These are phyloP conservation scores for Dynastes hyllus DNA, from an alignment of 2,888 invertebrate genomes.

Conservation along the genomic window DNA sequence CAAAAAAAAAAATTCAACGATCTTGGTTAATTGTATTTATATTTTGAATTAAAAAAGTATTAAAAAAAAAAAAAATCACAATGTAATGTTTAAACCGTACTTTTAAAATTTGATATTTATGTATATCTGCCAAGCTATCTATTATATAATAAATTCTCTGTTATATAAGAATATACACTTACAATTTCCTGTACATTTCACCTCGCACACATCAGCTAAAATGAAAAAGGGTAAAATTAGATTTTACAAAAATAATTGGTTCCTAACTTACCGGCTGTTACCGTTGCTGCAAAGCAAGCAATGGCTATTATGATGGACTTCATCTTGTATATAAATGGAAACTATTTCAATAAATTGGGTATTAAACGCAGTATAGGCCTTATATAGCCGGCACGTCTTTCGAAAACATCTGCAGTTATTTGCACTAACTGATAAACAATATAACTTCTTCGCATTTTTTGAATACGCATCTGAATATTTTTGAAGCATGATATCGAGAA, in stretches of 20 bases:
- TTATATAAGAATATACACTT: background rate
- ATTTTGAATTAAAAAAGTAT: too few relatives aligned
- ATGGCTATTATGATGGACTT: slow-evolving; percentile 49
- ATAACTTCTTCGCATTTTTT: slow-evolving; percentile 9
- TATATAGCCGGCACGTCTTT: slow-evolving; percentile 33
- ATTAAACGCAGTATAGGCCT: background rate
- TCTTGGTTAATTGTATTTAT: too few relatives aligned
- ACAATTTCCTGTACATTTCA: slow-evolving; percentile 12
- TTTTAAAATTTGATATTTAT: too few relatives aligned
- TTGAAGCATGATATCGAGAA: background rate
- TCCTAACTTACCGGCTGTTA: slow-evolving; percentile 47
- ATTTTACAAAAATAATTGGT: background rate
- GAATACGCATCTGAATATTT: slow-evolving; percentile 3
- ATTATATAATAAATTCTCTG: too few relatives aligned
- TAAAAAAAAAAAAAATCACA: background rate
- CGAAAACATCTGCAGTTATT: slow-evolving; percentile 15
- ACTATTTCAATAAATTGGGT: too few relatives aligned
- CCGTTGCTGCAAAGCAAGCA: slow-evolving; percentile 35
- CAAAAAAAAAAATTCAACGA: too few relatives aligned
- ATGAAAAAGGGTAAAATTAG: background rate
- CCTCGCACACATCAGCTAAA: slow-evolving; percentile 19
- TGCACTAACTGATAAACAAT: background rate
- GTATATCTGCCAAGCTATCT: too few relatives aligned
- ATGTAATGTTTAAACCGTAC: background rate
- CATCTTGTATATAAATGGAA: too few relatives aligned